Conservation (phyloP, 1,140 invertebrate genomes). For the Drosophila micromelanica region DNA sequence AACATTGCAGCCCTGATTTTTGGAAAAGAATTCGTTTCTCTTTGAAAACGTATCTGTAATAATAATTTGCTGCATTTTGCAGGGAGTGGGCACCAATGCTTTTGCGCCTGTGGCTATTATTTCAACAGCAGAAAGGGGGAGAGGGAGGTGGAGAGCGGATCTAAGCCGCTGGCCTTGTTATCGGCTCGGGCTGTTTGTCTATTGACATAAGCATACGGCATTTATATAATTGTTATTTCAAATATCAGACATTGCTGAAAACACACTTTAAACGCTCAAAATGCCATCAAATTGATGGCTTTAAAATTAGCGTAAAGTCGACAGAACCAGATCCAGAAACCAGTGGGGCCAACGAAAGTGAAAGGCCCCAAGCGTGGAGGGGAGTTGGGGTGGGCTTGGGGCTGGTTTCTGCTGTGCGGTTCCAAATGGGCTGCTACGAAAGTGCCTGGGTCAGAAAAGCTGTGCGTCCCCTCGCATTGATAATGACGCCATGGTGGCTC, state of each 20-base stretch:
- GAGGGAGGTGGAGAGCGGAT: not conserved
- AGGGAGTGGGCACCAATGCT: constrained; percentile 45
- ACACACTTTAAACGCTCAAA: constrained; percentile 70
- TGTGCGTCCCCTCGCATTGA: constrained; percentile 42
- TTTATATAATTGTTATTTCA: constrained; percentile 81
- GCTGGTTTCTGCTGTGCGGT: constrained; percentile 9
- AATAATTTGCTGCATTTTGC: constrained; percentile 53
- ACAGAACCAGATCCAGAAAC: not conserved
- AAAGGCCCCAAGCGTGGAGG: constrained; percentile 10
- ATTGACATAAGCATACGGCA: constrained; percentile 66
- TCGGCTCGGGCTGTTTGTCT: constrained; percentile 49
- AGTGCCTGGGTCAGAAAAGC: constrained; percentile 9
- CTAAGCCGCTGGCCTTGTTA: constrained; percentile 43
- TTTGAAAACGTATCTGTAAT: constrained; percentile 57
- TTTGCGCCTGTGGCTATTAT: constrained; percentile 24
- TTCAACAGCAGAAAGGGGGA: constrained; percentile 29
- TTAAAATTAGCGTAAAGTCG: constrained; percentile 68
- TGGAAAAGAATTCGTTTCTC: constrained; percentile 22
- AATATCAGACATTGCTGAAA: constrained; percentile 61
- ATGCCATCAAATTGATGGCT: constrained; percentile 72
- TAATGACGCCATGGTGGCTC: constrained; percentile 54
- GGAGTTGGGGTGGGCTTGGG: constrained; percentile 2
- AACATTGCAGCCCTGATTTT: constrained; percentile 38
- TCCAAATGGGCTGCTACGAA: constrained; percentile 10
- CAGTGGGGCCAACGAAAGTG: constrained; percentile 8